phyloP scores from a whole-genome alignment of 2,888 invertebrate genomes.

The Erebia ligea region DNA sequence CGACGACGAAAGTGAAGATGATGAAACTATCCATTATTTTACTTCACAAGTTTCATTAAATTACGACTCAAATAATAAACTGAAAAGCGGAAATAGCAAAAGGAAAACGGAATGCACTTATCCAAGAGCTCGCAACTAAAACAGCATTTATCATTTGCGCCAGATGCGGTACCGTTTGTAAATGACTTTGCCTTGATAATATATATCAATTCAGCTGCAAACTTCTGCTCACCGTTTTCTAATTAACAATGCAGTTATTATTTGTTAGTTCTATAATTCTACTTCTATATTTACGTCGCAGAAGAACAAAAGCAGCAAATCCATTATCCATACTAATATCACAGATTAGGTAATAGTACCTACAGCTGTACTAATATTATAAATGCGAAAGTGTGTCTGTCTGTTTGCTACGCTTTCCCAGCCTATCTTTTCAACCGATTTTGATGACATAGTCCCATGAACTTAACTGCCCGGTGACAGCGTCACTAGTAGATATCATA shows the following conservation, averaged over 20 bases:
- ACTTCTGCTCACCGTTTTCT: not conserved
- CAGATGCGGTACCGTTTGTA: constrained; percentile 20
- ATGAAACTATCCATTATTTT: not conserved
- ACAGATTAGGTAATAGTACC: no score
- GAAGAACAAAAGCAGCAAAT: no score
- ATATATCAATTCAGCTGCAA: constrained; percentile 15
- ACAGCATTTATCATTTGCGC: constrained; percentile 25
- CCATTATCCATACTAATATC: no score
- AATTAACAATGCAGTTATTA: not conserved
- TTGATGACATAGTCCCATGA: no score
- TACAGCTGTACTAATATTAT: no score
- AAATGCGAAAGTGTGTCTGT: no score
- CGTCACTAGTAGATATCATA: no score
- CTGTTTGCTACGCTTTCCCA: no score
- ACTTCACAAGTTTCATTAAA: constrained; percentile 2
- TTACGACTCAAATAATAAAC: constrained; percentile 8
- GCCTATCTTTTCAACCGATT: no score
- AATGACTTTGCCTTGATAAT: constrained; percentile 20
- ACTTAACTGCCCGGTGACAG: no score
- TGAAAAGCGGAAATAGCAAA: constrained; percentile 14
- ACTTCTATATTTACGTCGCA: no score
- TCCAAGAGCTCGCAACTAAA: constrained; percentile 21
- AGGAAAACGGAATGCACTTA: constrained; percentile 18
- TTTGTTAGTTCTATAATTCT: not conserved
- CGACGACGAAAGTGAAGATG: no score